Evolutionary conservation across 2,888 invertebrate genomes (phyloP), one percentile per base, ranked within the genome.

Genomic region (Micropterix aruncella): DNA sequence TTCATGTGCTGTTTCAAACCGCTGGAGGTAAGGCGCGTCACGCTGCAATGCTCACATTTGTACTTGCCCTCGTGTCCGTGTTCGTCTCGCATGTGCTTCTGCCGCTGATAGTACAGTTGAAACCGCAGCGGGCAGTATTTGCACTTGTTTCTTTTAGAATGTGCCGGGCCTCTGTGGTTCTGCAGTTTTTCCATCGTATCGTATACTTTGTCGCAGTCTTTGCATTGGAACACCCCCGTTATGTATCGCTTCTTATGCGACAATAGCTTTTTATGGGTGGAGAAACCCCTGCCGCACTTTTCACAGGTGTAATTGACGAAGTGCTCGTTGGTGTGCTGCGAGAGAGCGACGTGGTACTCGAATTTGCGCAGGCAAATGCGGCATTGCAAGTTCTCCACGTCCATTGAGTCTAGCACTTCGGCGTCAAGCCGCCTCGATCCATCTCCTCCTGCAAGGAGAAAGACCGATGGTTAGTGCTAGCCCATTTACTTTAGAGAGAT

Each of bases 201-300:
- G 46, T 70, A 70, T 1, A 63, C 55, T 9, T 57, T 54, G 38
- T 60, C 59, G 51, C 73, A 73, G 47, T 66, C 63, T 0, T 62
- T 46, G 50, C 73, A 73, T 5, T 56, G 52, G 44, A 63, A 67
- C 17, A 61, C 56, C 1, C 66, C 62, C 2, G 56, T 53, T 38
- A 63, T 58, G 47, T 73, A 73, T 41, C 55, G 52, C 19, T 58
- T 55, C 27, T 61, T 56, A 46, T 73, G 73, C 15, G 65, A 57
- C 38, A 61, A 57, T 19, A 70, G 56, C 38, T 66, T 66, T 3
- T 65, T 60, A n/a, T 58, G 58, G 14, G 60, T 60, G 1, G 66
- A 62, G 52, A 61, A 73, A 2, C 63, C 65, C 52, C 70, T 71
- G 0, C 71, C 72, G 46, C 73, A 73, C 2, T 58, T 57, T 19